Conservation (phyloP, 2,113 vertebrate genomes). For the Gobius niger region DNA sequence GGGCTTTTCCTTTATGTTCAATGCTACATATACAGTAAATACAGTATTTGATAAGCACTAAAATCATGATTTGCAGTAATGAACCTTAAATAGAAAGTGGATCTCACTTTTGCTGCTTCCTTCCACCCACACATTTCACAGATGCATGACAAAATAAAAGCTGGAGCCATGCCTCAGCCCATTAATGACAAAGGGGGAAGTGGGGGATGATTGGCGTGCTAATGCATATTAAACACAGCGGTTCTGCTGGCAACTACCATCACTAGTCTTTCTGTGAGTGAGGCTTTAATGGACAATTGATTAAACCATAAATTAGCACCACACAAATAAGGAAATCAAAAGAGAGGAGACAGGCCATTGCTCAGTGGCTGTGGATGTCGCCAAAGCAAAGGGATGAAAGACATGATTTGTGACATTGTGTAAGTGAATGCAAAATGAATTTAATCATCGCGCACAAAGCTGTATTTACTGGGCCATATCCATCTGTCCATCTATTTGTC, state of each 20-base stretch:
- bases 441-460: background rate
- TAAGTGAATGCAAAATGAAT: conserved; percentile 10
- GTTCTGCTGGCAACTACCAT: conserved; percentile 61
- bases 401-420: conserved; percentile 36
- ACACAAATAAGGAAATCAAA: conserved; percentile 73
- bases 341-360: conserved; percentile 51
- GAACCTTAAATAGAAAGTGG: too few species aligned
- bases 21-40: too few species aligned
- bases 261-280: conserved; percentile 60
- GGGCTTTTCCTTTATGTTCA: too few species aligned
- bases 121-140: conserved; percentile 34
- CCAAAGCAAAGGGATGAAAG: conserved; percentile 18
- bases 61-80: too few species aligned
- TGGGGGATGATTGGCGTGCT: conserved; percentile 52
- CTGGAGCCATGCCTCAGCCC: conserved; percentile 50
- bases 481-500: conserved; percentile 16
- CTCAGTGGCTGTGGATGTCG: conserved; percentile 25
- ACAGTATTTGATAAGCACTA: too few species aligned
- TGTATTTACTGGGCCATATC: conserved; percentile 23
- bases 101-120: conserved; percentile 8
- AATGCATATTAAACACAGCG: conserved; percentile 68
- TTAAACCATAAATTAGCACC: conserved; percentile 70
- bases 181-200: conserved; percentile 60
- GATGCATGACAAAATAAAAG: conserved; percentile 55
- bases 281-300: conserved; percentile 75